Evolutionary conservation across 2,888 invertebrate species (phyloP).

Genomic region (Phragmatobia fuliginosa): DNA sequence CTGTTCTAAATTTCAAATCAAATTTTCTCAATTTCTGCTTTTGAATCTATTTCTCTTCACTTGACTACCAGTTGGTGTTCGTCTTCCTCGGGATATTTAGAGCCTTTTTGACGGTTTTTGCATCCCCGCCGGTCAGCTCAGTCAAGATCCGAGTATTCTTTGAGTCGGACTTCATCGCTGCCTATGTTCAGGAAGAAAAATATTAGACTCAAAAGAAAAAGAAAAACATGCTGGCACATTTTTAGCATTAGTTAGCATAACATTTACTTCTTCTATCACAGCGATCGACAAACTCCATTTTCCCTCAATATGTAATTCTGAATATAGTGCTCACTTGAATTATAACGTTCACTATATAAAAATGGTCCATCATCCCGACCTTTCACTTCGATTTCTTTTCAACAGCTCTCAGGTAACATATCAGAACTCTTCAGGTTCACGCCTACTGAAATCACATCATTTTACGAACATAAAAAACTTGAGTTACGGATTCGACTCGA

Average conservation of each 20-base stretch:
- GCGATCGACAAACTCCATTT: not conserved
- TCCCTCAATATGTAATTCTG: slow-evolving; percentile 1
- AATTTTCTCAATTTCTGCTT: too few species aligned
- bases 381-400: slow-evolving; percentile 35
- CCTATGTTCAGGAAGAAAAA: too few species aligned
- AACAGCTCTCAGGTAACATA: slow-evolving; percentile 47
- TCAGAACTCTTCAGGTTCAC: slow-evolving; percentile 44
- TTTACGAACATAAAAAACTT: slow-evolving; percentile 38
- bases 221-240: not conserved
- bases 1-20: too few species aligned
- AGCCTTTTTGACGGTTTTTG: too few species aligned
- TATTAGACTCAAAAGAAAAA: not conserved
- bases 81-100: too few species aligned
- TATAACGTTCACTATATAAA: slow-evolving; percentile 29
- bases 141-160: too few species aligned
- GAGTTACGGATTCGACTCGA: slow-evolving; percentile 41
- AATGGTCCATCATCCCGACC: slow-evolving; percentile 39
- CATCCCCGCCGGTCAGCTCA: too few species aligned
- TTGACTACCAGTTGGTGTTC: too few species aligned
- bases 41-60: too few species aligned
- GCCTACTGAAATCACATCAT: slow-evolving; percentile 48
- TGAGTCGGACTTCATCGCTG: too few species aligned
- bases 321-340: slow-evolving; percentile 9
- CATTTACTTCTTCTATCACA: not conserved
- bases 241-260: not conserved